Evolutionary conservation across 2,888 invertebrate genomes (phyloP), one percentile per base, ranked within the genome.

Genomic region (Cerastis rubricosa): DNA sequence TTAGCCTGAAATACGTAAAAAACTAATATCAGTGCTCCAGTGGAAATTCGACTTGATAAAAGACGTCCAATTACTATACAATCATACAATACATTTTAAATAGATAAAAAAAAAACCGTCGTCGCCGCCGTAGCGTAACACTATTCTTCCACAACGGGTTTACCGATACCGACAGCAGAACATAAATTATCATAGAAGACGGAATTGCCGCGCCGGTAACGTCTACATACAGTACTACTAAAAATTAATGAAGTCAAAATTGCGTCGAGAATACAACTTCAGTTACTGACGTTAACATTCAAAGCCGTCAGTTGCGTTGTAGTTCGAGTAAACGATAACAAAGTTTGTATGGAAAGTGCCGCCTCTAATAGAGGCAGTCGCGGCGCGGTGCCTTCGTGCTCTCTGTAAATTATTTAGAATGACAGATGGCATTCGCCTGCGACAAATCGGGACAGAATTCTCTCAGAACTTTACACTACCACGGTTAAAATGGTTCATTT

Each of bases 401-500:
- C 64, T 64, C 43, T 64, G n/a, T 66, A 61, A 73, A 74, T 78
- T 66, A 81, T 74, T 74, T 61, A 74, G 17, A 59, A 80, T 45
- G 57, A 66, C 45, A n/a, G 49, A 66, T 51, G 45, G 45, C 40
- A 57, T 17, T 45, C 45, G n/a, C 40, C 40, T 54, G 40, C 14
- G 17, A 45, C 35, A 76, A 68, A 64, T 81, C 35, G 17, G 12
- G 29, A 19, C n/a, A 54, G 64, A 68, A 57, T 76, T 64, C 40
- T 35, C 57, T 45, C 57, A 45, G 49, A 25, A n/a, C 12, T 66
- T 54, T 45, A 61, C 29, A 57, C 64, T 65, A 49, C 45, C 47
- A 63, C 57, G 47, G 11, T n/a, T 63, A 74, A 69, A 76, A 81
- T 64, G 51, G 25, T 61, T 70, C 43, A 40, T 74, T 61, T n/a